These are phyloP conservation scores for Drosophila subobscura DNA, from an alignment of 1,140 invertebrate species.

Conservation along the genomic window DNA sequence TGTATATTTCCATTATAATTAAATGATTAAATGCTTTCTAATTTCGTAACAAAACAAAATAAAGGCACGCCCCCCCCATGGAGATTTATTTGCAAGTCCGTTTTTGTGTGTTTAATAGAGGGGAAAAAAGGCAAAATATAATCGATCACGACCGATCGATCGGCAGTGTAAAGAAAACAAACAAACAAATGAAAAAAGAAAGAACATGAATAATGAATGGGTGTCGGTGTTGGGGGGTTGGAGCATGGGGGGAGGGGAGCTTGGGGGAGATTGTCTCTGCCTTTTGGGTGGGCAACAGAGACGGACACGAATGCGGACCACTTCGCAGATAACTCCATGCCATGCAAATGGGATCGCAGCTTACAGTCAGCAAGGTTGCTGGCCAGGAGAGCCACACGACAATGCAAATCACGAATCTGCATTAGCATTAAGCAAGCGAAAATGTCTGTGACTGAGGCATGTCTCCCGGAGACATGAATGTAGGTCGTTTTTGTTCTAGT, in stretches of 20 bases:
- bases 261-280: no score
- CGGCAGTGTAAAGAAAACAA: conserved; percentile 50
- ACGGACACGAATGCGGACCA: conserved; percentile 1
- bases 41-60: background rate
- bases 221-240: conserved; percentile 29
- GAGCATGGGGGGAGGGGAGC: background rate
- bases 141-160: conserved; percentile 75
- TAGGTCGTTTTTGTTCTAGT: background rate
- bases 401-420: conserved; percentile 48
- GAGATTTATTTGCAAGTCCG: conserved; percentile 12
- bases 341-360: no score
- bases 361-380: no score
- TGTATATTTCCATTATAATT: conserved; percentile 10
- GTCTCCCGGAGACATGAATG: conserved; percentile 11
- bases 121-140: conserved; percentile 33
- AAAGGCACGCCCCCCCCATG: conserved; percentile 20
- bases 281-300: conserved; percentile 17
- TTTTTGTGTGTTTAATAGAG: conserved; percentile 7
- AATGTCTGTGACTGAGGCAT: conserved; percentile 28
- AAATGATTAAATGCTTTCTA: conserved; percentile 37
- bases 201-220: conserved; percentile 66
- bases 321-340: no score
- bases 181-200: conserved; percentile 55
- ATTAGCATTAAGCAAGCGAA: conserved; percentile 19
- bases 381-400: background rate